Evolutionary conservation across 2,113 vertebrate species (phyloP), one percentile per base, ranked within the genome.

Genomic region (Hydropotes inermis): DNA sequence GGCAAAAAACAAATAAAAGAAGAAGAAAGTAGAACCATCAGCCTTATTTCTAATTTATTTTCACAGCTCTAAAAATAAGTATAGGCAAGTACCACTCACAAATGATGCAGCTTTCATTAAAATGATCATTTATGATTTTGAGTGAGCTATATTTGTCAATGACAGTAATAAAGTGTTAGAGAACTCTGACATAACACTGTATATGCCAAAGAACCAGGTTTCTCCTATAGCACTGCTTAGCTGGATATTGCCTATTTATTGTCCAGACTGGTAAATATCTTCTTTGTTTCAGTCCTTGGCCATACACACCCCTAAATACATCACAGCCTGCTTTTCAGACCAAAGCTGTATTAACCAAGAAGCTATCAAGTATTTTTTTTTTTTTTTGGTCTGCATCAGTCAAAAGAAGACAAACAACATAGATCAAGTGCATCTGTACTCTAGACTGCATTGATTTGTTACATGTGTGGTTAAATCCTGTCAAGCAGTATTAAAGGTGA

Each of bases 341-440:
- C 70, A 87, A 96, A 97, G 98, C 94, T 97, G 1, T 92, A 58
- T 96, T 96, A 98, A 70, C 95, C 11, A 28, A 96, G 97, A 91
- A 33, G 1, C 16, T n/a, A 67, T 52, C 91, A 89, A 92, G 97
- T 47, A 12, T 39, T 25, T 76, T 70, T 92, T 79, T 96, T 82
- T 67, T 95, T 82, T 96, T 82, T 78, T 2, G 36, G 87, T 97
- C 91, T 88, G 95, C 43, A 82, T 47, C 93, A 97, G 98, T 96
- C 61, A 97, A 86, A 76, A 89, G 83, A 85, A 97, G 97, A 91
- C 82, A 98, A 55, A 90, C 7, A 58, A 85, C 67, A 89, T 43
- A 83, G 52, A 91, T 82, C 94, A 12, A 85, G 47, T 10, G 1
- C 78, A 88, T 84, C 84, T 81, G 90, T 76, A 95, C 95, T 91